Evolutionary conservation across 2,113 vertebrate species (phyloP).

Genomic region (Panthera leo): DNA sequence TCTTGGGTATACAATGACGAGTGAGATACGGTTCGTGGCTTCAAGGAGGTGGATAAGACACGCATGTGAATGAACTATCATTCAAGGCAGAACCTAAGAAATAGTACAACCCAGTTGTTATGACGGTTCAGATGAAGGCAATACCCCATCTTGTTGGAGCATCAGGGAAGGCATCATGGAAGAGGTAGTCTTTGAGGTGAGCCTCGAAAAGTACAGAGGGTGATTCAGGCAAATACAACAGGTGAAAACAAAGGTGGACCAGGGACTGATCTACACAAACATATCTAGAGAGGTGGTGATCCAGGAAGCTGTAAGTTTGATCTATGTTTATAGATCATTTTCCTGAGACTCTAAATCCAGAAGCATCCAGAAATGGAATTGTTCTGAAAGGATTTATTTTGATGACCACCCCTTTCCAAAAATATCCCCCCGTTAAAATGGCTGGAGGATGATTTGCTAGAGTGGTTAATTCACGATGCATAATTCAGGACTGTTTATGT

Average conservation of each 20-base stretch:
- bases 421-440: neutral
- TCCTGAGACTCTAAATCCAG: neutral
- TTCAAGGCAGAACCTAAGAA: neutral
- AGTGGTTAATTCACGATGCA: neutral
- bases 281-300: neutral
- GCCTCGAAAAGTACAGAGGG: neutral
- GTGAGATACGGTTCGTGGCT: neutral
- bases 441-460: neutral
- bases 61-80: neutral
- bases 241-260: neutral
- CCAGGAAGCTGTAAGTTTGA: neutral
- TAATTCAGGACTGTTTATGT: neutral
- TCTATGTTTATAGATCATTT: neutral
- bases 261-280: neutral
- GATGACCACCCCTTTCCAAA: neutral
- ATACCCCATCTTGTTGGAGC: neutral
- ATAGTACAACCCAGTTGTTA: neutral
- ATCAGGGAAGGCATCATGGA: neutral
- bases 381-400: neutral
- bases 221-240: neutral
- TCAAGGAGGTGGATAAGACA: neutral
- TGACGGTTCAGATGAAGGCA: neutral
- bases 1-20: neutral
- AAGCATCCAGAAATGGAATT: neutral
- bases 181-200: neutral